Base-by-base conservation (phyloP, 2,113 vertebrate species). In the Tragulus kanchil region DNA sequence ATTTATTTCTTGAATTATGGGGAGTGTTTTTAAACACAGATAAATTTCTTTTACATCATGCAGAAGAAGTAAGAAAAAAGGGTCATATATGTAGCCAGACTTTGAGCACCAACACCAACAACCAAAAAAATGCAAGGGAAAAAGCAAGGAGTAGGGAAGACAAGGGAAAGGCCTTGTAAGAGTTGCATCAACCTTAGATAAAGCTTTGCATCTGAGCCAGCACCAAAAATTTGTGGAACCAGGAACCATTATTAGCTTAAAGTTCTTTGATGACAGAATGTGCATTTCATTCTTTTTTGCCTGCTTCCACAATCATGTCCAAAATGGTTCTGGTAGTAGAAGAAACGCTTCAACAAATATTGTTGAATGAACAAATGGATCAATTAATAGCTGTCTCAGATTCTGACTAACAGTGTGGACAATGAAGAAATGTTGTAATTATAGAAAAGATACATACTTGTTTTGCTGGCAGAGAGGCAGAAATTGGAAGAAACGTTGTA, bases 1-100 rank as follows among this genome's bases (percentile, higher is more conserved):
- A 61, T 71, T 93, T 89, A 71, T 94, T 96, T 95, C 83, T 61
- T 93, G 79, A 93, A 89, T 95, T 64, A 73, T 73, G 31, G 50
- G 48, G 26, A 84, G 95, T 93, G 92, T 92, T 92, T 93, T 89
- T 88, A 97, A 86, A 94, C 88, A 96, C 79, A 91, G 83, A 91
- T 82, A 90, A 89, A 42, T 89, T 97, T 89, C 91, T 94, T 93
- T 77, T 79, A 59, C 42, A 84, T 92, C 25, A 48, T 10, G 4
- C 15, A 71, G 89, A 89, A 79, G 21, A 25, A 11, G 52, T 92
- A 82, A 81, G 69, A 71, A 88, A 93, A 95, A 85, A 71, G 4
- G 28, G 14, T 87, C 58, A 48, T 87, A 48, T 69, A 45, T 83
- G 48, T 93, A 82, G 61, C 36, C 85, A 48, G 79, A 86, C 45